Conservation (phyloP, 2,113 vertebrate genomes). For the Danionella cerebrum region DNA sequence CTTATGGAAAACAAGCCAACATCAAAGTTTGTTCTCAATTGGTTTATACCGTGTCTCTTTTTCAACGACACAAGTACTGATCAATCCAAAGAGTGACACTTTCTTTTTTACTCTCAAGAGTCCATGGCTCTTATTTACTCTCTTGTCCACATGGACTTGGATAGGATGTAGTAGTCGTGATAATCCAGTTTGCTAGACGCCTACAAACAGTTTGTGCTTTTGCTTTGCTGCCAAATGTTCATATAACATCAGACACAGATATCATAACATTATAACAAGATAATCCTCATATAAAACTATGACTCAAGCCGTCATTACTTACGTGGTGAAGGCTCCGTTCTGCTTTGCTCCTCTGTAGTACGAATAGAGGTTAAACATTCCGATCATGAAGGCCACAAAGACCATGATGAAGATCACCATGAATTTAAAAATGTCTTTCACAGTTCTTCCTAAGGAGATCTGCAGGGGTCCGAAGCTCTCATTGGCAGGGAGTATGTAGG, state of each 20-base stretch:
- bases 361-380: constrained; percentile 96
- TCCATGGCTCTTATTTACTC: neutral
- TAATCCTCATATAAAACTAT: constrained; percentile 1
- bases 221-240: constrained; percentile 10
- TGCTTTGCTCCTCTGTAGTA: constrained; percentile 90
- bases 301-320: constrained; percentile 51
- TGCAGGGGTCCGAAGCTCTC: constrained; percentile 94
- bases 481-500: constrained; percentile 92
- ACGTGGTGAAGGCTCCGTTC: constrained; percentile 94
- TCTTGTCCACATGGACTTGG: constrained; percentile 9
- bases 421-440: constrained; percentile 97
- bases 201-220: constrained; percentile 24
- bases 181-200: constrained; percentile 32
- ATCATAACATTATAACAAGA: neutral
- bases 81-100: too few species aligned
- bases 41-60: too few species aligned
- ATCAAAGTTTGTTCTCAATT: too few species aligned
- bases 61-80: too few species aligned
- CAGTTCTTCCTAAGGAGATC: constrained; percentile 89
- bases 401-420: constrained; percentile 97
- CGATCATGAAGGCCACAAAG: constrained; percentile 96
- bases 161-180: constrained; percentile 1
- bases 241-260: neutral
- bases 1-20: too few species aligned
- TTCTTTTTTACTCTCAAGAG: too few species aligned